A percentile compares a stretch with the other conserved stretches of the same genome.
Evolutionary conservation across 2,797 vertebrate species (phyloP).

Genomic region (Ptychadena robeensis): DNA sequence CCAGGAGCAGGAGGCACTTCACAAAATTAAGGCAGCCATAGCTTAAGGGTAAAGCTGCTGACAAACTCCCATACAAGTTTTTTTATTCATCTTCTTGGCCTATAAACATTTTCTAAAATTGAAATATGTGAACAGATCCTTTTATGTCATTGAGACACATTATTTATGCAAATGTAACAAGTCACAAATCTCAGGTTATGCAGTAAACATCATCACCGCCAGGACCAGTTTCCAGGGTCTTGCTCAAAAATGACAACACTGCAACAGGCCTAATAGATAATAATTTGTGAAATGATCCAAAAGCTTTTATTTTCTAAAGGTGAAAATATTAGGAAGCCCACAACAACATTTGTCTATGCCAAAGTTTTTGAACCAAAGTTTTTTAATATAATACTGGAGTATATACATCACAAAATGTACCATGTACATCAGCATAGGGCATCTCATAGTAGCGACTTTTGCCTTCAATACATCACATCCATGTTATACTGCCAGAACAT

Average conservation of each 20-base stretch:
- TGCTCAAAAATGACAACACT: not conserved
- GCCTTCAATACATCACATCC: too few species aligned
- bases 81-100: not conserved
- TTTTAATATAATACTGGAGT: too few species aligned
- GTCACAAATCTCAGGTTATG: not conserved
- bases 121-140: not conserved
- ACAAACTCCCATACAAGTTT: not conserved
- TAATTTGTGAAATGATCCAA: not conserved
- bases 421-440: too few species aligned
- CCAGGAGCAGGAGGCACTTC: too few species aligned
- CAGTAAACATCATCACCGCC: not conserved
- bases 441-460: too few species aligned
- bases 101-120: not conserved
- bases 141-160: not conserved
- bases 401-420: too few species aligned
- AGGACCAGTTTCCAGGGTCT: not conserved
- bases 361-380: not conserved
- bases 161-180: not conserved
- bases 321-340: not conserved
- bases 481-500: not conserved
- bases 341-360: not conserved
- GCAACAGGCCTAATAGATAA: not conserved
- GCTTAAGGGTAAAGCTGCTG: not conserved
- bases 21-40: too few species aligned
- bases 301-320: not conserved